Evolutionary conservation across 37 sponge, comb jelly and placozoan genomes (phyloP), one percentile per base, ranked within the genome.

Genomic region (Chondrosia reniformis): DNA sequence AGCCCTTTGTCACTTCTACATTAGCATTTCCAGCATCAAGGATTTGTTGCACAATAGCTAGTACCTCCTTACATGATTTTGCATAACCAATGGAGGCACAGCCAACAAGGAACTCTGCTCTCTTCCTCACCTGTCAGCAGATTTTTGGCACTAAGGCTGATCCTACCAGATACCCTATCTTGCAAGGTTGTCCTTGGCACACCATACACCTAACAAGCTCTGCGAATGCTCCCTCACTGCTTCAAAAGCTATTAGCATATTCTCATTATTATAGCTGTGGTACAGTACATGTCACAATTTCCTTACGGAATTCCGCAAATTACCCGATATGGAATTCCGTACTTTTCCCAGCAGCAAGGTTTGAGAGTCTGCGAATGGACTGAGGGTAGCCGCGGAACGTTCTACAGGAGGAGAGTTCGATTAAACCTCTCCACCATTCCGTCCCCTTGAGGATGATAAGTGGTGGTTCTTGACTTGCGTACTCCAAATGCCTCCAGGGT

Each of bases 61-160:
- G 49, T 5, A 85, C 75, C 10, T 85, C 80, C 46, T 55, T 54
- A 30, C 58, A 30, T 7, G 74, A 41, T 64, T 79, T 74, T 19
- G 76, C 85, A 85, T 39, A 85, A 21, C 85, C 85, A 19, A 84
- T 66, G 46, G 73, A 36, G 13, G 80, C 85, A 74, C 74, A 79
- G 2, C 80, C 80, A 10, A 31, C 74, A 12, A 84, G 21, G 75
- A 74, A 74, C 19, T 74, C 75, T 3, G 75, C 75, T 46, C 75
- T 74, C 75, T 41, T 74, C 75, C 3, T 46, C 7, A 3, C 15
- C 75, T 43, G 46, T 74, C 30, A 74, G 8, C 4, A 74, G 75
- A 46, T 32, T 43, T 5, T 34, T 39, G 15, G 75, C 52, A 46
- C 4, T 46, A 21, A 74, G 3, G 30, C 5, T 32, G 8, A 2